Base-by-base conservation (phyloP, 2,888 invertebrate species). In the Noctua janthe region DNA sequence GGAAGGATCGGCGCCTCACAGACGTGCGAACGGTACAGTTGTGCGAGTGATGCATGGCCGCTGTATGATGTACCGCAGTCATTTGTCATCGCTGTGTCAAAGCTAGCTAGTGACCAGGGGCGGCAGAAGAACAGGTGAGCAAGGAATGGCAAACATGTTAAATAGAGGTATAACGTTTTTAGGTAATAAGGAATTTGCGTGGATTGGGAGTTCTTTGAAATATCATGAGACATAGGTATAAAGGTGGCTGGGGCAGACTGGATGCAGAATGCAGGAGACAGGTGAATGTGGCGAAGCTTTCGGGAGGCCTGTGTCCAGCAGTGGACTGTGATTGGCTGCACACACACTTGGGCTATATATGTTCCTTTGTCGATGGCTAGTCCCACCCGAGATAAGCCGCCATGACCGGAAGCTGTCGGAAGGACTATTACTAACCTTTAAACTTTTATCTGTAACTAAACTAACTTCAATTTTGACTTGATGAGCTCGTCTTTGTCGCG, bases 61-160 rank as follows among this genome's bases (percentile, higher is more conserved):
- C 62, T 69, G 78, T 43, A 35, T 78, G 78, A 79, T 84, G 88
- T 84, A 64, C 78, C 71, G 88, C 82, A 81, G 81, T 82, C 79
- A 88, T 88, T 89, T 84, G 82, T 89, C 80, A 80, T 75, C 35
- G 66, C 67, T 51, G 74, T 76, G 72, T 74, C 76, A 47, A 64
- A 54, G 43, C 66, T 2, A n/a, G 64, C 64, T n/a, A n/a, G 62
- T 54, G 15, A 29, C 20, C 10, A 13, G 59, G 43, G 81, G 11
- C 17, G 23, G 10, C 75, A 62, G 73, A 56, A 39, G 15, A 39
- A 29, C 71, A 78, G 23, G 56, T 51, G 17, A n/a, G 8, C 10
- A 47, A 17, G 43, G 15, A 11, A 11, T 23, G 2, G 29, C 35
- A 10, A 2, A 13, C 15, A 35, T 59, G 17, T 47, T 23, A 43